A percentile compares a stretch with the other conserved stretches of the same genome.
Conservation (phyloP, 2,888 invertebrate genomes). For the Apotomis turbidana region DNA sequence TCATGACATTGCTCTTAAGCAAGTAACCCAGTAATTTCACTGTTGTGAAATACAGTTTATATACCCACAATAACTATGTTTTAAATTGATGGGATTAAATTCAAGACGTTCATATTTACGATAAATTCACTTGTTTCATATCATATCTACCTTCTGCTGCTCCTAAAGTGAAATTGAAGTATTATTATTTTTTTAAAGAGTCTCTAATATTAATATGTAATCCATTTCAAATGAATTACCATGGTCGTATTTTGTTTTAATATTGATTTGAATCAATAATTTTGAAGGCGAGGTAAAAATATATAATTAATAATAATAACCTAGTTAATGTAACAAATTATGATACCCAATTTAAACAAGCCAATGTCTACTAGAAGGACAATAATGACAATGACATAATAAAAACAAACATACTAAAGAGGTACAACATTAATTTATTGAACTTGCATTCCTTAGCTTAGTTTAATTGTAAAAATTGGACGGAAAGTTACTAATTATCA, state of each 20-base stretch:
- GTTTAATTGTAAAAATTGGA: conserved; percentile 30
- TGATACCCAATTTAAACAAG: not conserved
- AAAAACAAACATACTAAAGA: conserved; percentile 13
- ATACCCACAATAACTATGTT: no score
- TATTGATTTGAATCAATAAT: not conserved
- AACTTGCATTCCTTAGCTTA: conserved; percentile 10
- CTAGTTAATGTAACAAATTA: not conserved
- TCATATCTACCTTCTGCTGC: not conserved
- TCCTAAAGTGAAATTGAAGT: not conserved
- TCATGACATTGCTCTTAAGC: conserved; percentile 17
- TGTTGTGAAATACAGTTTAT: no score
- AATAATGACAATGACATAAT: conserved; percentile 30
- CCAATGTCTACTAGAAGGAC: conserved; percentile 23
- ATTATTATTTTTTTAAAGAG: no score
- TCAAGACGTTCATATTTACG: no score
- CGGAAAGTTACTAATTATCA: conserved; percentile 19
- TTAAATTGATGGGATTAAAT: no score
- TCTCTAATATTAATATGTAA: not conserved
- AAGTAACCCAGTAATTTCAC: not conserved
- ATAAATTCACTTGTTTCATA: no score
- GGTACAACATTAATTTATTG: conserved; percentile 27
- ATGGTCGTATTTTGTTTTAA: not conserved
- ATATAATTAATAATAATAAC: not conserved
- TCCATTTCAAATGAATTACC: not conserved
- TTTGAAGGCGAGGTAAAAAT: not conserved